Evolutionary conservation across 2,797 vertebrate species (phyloP).

Genomic region (Cuniculus paca): DNA sequence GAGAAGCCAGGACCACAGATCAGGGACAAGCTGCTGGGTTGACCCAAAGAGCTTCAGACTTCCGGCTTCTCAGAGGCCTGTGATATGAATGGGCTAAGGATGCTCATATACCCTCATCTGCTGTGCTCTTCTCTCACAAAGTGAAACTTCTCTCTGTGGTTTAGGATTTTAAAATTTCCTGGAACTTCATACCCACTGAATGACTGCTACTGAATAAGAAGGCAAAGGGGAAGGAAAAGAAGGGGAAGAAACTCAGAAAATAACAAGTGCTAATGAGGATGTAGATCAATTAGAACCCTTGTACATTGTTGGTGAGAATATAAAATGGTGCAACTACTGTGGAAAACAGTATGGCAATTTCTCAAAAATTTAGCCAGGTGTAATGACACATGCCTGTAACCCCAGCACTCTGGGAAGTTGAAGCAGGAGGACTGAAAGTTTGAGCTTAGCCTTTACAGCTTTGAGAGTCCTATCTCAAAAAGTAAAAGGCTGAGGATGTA

Average conservation of each 20-base stretch:
- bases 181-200: constrained; percentile 38
- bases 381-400: neutral
- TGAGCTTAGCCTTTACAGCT: neutral
- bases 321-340: neutral
- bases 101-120: neutral
- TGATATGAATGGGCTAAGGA: neutral
- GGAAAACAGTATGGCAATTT: neutral
- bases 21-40: neutral
- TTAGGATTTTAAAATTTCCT: constrained; percentile 49
- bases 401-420: neutral
- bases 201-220: neutral
- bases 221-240: neutral
- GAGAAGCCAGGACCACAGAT: constrained; percentile 39
- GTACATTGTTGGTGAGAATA: neutral
- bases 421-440: neutral
- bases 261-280: constrained; percentile 1
- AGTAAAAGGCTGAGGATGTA: neutral
- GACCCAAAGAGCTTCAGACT: neutral
- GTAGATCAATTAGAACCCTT: neutral
- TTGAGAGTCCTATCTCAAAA: neutral
- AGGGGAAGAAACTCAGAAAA: neutral
- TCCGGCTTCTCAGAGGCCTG: constrained; percentile 33
- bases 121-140: neutral
- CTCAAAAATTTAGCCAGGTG: neutral
- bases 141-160: constrained; percentile 56